Conservation (phyloP, 2,797 vertebrate genomes). For the Sebastolobus altivelis region DNA sequence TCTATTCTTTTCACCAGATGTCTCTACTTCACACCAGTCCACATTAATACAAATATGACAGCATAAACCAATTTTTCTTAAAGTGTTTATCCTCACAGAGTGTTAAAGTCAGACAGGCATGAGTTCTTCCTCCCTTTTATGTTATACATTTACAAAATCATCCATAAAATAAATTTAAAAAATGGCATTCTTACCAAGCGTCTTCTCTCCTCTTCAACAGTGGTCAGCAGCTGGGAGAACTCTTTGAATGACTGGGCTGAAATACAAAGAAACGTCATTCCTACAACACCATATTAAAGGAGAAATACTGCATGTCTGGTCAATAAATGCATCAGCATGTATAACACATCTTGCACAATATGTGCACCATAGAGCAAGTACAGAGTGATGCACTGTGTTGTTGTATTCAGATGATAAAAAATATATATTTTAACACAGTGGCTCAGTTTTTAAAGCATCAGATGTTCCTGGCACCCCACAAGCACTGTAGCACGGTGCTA, state of each 20-base stretch:
- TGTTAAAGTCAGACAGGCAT: not conserved
- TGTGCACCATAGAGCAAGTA: conserved; percentile 36
- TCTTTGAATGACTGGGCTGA: conserved; percentile 96
- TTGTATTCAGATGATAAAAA: conserved; percentile 35
- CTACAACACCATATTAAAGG: not conserved
- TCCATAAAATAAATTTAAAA: not conserved
- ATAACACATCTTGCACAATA: conserved; percentile 30
- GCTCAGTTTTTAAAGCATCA: conserved; percentile 66
- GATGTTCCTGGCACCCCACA: conserved; percentile 66
- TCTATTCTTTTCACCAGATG: not conserved
- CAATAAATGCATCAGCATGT: conserved; percentile 26
- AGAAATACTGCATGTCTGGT: conserved; percentile 18
- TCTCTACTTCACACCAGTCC: not conserved
- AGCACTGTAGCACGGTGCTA: conserved; percentile 54
- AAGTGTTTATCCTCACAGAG: not conserved
- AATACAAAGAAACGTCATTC: conserved; percentile 58
- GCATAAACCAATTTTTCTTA: not conserved
- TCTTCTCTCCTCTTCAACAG: conserved; percentile 94
- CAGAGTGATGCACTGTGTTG: conserved; percentile 34
- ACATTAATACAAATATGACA: not conserved
- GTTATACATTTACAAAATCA: not conserved
- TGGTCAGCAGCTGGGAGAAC: conserved; percentile 93
- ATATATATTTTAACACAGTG: conserved; percentile 22
- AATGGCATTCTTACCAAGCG: conserved; percentile 89
- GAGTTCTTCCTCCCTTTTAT: not conserved